Evolutionary conservation across 35 echinoderm and acorn worm species (phyloP), one percentile per base, ranked within the genome.

Genomic region (Ophioderma brevispina): DNA sequence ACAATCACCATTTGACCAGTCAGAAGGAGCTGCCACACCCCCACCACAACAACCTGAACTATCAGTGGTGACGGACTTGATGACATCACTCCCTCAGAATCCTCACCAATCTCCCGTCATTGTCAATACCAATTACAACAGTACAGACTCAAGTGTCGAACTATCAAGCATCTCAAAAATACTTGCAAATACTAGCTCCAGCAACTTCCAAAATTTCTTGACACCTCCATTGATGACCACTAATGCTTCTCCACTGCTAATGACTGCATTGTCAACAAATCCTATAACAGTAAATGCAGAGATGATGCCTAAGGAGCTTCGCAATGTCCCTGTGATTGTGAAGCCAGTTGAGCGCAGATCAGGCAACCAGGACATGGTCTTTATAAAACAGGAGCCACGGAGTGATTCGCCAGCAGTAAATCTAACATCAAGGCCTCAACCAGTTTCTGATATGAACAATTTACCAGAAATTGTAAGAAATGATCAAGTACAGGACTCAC

Each of bases 91-190:
- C 80, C 25, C 88, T 92, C 21, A 28, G 46, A 39, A 88, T 35
- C 49, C 92, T 78, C 49, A 25, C 82, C 32, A 70, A 70, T 6
- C 59, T 3, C 59, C 59, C 5, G 59, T 70, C 1, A 70, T 70
- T 30, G 59, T 70, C 17, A 70, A 70, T 25, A 70, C 5, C 59
- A 70, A 70, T 25, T 70, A 70, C 28, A 70, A 70, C 59, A 87
- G 84, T 32, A 93, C 97, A 37, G 97, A 99, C 46, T 78, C 93
- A 18, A 95, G 90, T 75, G 90, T 78, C 13, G 97, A 99, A 33
- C 89, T 99, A 50, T 82, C 97, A 5, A 99, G 97, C 76, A 81
- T 99, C 4, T 91, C 90, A 33, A 99, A 95, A 52, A 99, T 99
- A 89, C 85, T 99, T 30, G 97, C 97, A 36, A 92, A 92, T 49